Base-by-base conservation (phyloP, 2,797 vertebrate species). In the Orestias chungarensis region DNA sequence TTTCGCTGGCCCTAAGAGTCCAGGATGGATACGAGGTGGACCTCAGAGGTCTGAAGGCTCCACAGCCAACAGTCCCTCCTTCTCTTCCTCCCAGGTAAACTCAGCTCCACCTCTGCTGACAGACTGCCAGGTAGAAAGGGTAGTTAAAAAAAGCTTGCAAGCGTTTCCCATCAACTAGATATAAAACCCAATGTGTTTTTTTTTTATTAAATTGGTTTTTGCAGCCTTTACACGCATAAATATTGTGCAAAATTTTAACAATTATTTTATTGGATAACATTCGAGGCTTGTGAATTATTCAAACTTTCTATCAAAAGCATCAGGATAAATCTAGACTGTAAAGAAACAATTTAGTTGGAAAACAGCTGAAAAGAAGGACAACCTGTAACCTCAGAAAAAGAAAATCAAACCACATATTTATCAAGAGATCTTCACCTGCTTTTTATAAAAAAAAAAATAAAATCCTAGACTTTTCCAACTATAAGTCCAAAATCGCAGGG, bases 61-160 rank as follows among this genome's bases (percentile, higher is more conserved):
- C 61, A 81, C 59, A 0, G 73, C 85, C 8, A 81, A 62, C 1
- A 76, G 77, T 10, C 80, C 88, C 40, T 23, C 71, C 12, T 76
- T 76, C 20, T 90, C 90, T 0, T 61, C 85, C 4, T 82, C 93
- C 31, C 93, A 94, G 96, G 97, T 98, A 88, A 78, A 70, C 66
- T 66, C 57, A 61, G 23, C 43, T 59, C 68, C 42, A 27, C 11
- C 33, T 69, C 66, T 43, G 12, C 38, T 38, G 38, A 68, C 52
- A 6, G 35, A 3, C 23, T 38, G 64, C 4, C 43, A 49, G 18
- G 7, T 33, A 66, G 25, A 35, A 59, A 23, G 57, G 12, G 23
- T 50, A 6, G 2, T 50, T 47, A 33, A n/a, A n/a, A n/a, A n/a
- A n/a, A n/a, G n/a, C n/a, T n/a, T n/a, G n/a, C n/a, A n/a, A n/a